Evolutionary conservation across 2,113 vertebrate genomes (phyloP), one percentile per base, ranked within the genome.

Genomic region (Melanerpes aurifrons): DNA sequence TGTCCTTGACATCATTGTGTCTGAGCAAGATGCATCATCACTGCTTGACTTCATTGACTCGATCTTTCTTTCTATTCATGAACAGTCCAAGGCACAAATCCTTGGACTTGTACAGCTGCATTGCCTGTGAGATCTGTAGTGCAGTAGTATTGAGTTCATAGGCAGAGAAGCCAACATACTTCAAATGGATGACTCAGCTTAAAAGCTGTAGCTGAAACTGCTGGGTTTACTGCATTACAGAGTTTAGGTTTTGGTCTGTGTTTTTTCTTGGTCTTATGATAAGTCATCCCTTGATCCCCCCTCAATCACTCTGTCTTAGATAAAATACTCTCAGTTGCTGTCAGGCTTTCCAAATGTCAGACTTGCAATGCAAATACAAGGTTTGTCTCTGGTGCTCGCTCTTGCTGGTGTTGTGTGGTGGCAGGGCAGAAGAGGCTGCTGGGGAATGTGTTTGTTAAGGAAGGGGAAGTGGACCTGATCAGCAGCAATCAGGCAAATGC

Each of bases 1-100:
- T 94, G 82, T 91, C 57, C 85, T 91, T 91, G 80, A 89, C 4
- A 5, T 77, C 96, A 86, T 90, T 96, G 90, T 83, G 86, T 31
- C 66, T 94, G 92, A 88, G 86, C 57, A 90, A 91, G 66, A 91
- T 91, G 73, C 61, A 90, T 87, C 83, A 92, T 90, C 40, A 73
- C 54, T 71, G 40, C 82, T 81, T 81, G 80, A 35, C 69, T 93
- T 90, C 82, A 94, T 94, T 90, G 73, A 92, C 74, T 94, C 70
- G 57, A 68, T 92, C 57, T 90, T 91, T 92, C 57, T 90, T 91
- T 89, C 67, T 78, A 40, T 35, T 3, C 35, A 91, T 73, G 68
- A 95, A 92, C 95, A 94, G 59, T 57, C 72, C 47, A 56, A 73
- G 89, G 68, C 91, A 92, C 75, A 80, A 94, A 93, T 75, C 81